Evolutionary conservation across 2,888 invertebrate genomes (phyloP).

Genomic region (Agrotis puta): DNA sequence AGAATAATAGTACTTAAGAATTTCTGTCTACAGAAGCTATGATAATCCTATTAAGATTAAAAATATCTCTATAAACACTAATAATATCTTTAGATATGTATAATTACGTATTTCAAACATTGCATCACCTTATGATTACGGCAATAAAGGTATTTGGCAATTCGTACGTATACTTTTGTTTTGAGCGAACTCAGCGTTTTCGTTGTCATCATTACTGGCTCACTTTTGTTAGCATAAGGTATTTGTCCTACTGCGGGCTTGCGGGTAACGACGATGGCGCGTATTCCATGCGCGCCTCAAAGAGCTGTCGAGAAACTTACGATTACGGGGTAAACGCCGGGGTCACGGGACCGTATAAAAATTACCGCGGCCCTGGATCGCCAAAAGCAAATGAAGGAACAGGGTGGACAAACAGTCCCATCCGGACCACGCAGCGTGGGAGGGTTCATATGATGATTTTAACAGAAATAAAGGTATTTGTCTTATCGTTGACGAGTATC

Average conservation of each 20-base stretch:
- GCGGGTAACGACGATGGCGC: background rate
- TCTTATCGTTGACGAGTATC: too few species aligned
- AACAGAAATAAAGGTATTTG: too few species aligned
- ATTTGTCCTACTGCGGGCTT: background rate
- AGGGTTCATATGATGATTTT: too few species aligned
- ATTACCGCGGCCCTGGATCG: too few species aligned
- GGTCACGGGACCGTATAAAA: too few species aligned
- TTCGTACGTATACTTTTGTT: slow-evolving; percentile 52
- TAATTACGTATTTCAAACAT: slow-evolving; percentile 10
- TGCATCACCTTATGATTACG: slow-evolving; percentile 23
- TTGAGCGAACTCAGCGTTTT: slow-evolving; percentile 40
- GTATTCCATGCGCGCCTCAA: too few species aligned
- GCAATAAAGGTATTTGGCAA: slow-evolving; percentile 55
- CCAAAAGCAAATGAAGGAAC: too few species aligned
- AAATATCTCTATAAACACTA: slow-evolving; percentile 1
- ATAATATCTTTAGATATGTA: slow-evolving; percentile 20
- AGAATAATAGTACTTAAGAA: background rate
- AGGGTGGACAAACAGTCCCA: too few species aligned
- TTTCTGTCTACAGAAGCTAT: slow-evolving; percentile 17
- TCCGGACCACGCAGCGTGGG: too few species aligned
- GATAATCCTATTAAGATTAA: slow-evolving; percentile 20
- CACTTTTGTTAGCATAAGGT: slow-evolving; percentile 7
- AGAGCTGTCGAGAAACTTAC: too few species aligned
- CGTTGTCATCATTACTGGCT: slow-evolving; percentile 32
- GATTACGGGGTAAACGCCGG: too few species aligned